Percentiles rank a stretch among this genome's conserved stretches.
These are phyloP conservation scores for Passerina amoena DNA, from an alignment of 2,113 vertebrate species.

Conservation along the genomic window DNA sequence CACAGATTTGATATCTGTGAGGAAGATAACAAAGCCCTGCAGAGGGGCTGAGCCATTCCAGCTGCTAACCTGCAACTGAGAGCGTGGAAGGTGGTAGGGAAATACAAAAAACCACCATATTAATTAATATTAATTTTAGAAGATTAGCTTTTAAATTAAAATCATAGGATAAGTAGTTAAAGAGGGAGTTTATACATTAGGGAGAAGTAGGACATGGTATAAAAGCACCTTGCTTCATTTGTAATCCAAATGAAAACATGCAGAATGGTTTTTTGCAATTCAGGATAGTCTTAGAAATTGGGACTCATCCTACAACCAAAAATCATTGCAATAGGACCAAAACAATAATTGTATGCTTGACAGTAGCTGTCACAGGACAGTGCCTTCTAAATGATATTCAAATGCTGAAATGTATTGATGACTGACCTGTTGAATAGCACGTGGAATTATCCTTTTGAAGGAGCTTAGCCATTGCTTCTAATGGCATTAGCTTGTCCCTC, in stretches of 20 bases:
- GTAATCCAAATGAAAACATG: neutral
- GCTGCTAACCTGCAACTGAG: conserved; percentile 35
- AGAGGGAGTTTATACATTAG: neutral
- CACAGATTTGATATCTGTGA: neutral
- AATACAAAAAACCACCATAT: neutral
- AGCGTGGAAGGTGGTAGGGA: neutral
- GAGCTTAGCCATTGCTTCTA: neutral
- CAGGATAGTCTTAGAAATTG: neutral
- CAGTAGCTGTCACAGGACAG: neutral
- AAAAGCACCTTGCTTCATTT: neutral
- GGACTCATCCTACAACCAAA: neutral
- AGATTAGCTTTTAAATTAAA: conserved; percentile 5
- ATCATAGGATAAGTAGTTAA: neutral
- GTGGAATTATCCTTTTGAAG: neutral
- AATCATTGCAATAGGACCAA: neutral
- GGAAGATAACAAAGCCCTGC: neutral
- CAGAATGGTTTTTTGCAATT: neutral
- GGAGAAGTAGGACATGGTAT: neutral
- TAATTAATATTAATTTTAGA: conserved; percentile 21
- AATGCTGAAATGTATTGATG: neutral
- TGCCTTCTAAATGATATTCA: neutral
- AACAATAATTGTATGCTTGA: neutral
- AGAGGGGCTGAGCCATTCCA: conserved; percentile 14
- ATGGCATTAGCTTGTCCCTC: neutral
- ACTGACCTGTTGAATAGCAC: neutral